Conservation (phyloP, 2,797 vertebrate genomes). For the Danio tinwini region DNA sequence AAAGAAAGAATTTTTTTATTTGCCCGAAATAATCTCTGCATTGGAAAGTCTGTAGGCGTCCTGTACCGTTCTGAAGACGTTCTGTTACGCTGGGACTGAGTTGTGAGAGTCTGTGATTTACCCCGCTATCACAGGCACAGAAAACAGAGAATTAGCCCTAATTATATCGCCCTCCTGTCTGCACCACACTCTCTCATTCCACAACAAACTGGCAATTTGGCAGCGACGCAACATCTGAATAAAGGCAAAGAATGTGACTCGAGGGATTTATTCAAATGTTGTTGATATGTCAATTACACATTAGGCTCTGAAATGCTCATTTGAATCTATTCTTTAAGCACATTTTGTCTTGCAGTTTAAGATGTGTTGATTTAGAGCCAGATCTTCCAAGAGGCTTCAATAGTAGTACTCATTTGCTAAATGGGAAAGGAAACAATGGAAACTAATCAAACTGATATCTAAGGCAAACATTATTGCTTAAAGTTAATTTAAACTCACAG, state of each 20-base stretch:
- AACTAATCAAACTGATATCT: neutral
- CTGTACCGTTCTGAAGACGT: slow-evolving; percentile 7
- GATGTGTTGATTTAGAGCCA: neutral
- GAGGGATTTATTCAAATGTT: slow-evolving; percentile 15
- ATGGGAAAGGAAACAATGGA: neutral
- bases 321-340: neutral
- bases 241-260: slow-evolving; percentile 18
- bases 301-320: slow-evolving; percentile 1
- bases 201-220: slow-evolving; percentile 64
- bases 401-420: neutral
- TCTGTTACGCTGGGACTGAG: slow-evolving; percentile 42
- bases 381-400: neutral
- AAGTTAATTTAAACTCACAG: neutral
- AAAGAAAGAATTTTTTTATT: slow-evolving; percentile 1
- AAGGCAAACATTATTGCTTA: neutral
- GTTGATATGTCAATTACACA: slow-evolving; percentile 9
- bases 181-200: slow-evolving; percentile 50
- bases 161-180: slow-evolving; percentile 64
- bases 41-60: slow-evolving; percentile 11
- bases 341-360: neutral
- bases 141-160: slow-evolving; percentile 60
- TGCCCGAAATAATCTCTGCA: slow-evolving; percentile 15
- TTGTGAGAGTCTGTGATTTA: slow-evolving; percentile 53
- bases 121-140: slow-evolving; percentile 55
- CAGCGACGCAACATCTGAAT: slow-evolving; percentile 15